These are phyloP conservation scores for Pavo muticus DNA, from an alignment of 2,113 vertebrate species.

Conservation along the genomic window DNA sequence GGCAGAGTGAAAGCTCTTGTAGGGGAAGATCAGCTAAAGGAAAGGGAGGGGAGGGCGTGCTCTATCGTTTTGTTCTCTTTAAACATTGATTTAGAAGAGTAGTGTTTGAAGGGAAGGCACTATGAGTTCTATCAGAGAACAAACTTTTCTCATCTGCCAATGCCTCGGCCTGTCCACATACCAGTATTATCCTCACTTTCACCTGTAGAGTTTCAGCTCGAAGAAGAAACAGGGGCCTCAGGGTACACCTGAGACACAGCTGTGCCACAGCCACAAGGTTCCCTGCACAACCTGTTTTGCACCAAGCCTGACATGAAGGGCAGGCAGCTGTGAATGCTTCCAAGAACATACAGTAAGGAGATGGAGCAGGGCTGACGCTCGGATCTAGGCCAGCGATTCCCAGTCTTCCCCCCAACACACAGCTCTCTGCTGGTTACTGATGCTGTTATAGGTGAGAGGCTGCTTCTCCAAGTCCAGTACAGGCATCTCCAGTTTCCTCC, in stretches of 20 bases:
- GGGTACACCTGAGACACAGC: neutral
- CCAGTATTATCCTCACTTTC: constrained; percentile 3
- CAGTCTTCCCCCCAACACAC: constrained; percentile 54
- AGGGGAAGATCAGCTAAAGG: constrained; percentile 7
- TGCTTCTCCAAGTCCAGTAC: constrained; percentile 37
- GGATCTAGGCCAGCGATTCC: neutral
- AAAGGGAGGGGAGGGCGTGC: neutral
- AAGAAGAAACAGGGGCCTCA: neutral
- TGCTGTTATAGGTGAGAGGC: constrained; percentile 18
- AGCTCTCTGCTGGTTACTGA: constrained; percentile 46
- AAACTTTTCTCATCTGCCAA: constrained; percentile 46
- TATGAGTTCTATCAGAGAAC: constrained; percentile 70
- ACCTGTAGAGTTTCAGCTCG: constrained; percentile 31
- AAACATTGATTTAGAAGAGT: constrained; percentile 47
- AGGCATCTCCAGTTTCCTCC: constrained; percentile 2
- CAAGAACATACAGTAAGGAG: neutral
- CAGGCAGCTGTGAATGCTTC: constrained; percentile 47
- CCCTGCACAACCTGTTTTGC: neutral
- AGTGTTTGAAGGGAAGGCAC: constrained; percentile 72
- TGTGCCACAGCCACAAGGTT: neutral
- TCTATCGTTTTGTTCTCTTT: constrained; percentile 56
- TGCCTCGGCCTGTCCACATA: constrained; percentile 27
- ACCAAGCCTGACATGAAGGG: constrained; percentile 23
- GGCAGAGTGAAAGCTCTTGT: constrained; percentile 29
- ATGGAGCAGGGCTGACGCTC: constrained; percentile 3